Conservation (phyloP, 2,888 invertebrate genomes). For the Octodonta nipae region DNA sequence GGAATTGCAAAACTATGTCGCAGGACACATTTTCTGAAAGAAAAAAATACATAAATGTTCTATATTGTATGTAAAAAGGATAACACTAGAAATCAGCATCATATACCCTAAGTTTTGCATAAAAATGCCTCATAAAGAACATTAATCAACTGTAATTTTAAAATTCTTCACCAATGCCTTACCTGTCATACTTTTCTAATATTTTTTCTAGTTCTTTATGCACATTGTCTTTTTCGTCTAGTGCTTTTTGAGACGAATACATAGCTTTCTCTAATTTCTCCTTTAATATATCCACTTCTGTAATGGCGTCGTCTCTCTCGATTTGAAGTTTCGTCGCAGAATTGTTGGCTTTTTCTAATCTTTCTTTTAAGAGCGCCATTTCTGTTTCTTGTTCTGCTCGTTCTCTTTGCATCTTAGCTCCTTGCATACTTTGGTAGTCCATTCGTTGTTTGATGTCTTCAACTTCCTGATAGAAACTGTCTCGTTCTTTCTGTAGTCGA, state of each 20-base stretch:
- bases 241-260: constrained; percentile 65
- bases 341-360: constrained; percentile 72
- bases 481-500: constrained; percentile 79
- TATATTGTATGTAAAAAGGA: too few species aligned
- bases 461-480: constrained; percentile 66
- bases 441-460: constrained; percentile 70
- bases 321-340: constrained; percentile 74
- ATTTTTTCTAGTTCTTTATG: constrained; percentile 87
- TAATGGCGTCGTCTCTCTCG: constrained; percentile 73
- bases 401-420: constrained; percentile 71
- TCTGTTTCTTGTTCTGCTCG: constrained; percentile 74
- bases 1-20: too few species aligned
- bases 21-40: too few species aligned
- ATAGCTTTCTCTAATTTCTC: constrained; percentile 83
- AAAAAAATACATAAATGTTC: too few species aligned
- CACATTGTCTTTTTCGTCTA: constrained; percentile 76
- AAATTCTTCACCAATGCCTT: too few species aligned
- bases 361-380: constrained; percentile 69
- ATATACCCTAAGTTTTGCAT: too few species aligned
- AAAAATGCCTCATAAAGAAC: too few species aligned
- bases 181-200: constrained; percentile 84
- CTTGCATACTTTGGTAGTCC: constrained; percentile 68
- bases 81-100: too few species aligned
- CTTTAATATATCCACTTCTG: constrained; percentile 74
- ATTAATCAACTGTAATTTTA: too few species aligned